These are phyloP conservation scores for Drosophila recens DNA, from an alignment of 2,888 invertebrate species.

Conservation along the genomic window DNA sequence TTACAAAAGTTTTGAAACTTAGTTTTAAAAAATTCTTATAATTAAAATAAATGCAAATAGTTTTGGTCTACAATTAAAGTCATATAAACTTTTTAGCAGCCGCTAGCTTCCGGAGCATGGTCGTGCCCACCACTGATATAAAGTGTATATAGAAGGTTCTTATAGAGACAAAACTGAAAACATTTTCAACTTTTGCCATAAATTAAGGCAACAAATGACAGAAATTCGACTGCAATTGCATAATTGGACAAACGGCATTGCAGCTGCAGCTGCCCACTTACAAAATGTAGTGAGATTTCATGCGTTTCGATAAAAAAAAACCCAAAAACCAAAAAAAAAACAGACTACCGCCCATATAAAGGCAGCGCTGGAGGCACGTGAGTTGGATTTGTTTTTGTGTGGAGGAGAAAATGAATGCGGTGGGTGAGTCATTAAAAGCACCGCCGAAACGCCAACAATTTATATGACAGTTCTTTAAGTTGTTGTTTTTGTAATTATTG, in stretches of 20 bases:
- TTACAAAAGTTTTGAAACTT: too few relatives aligned
- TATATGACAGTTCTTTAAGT: slow-evolving; percentile 67
- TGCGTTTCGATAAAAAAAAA: slow-evolving; percentile 51
- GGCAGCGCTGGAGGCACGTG: slow-evolving; percentile 64
- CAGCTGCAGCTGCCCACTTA: slow-evolving; percentile 60
- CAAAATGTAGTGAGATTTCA: slow-evolving; percentile 50
- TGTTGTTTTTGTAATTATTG: neutral
- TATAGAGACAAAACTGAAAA: neutral
- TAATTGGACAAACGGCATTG: slow-evolving; percentile 44
- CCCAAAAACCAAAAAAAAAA: neutral
- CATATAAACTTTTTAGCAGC: neutral
- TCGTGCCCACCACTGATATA: too few relatives aligned
- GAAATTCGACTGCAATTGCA: slow-evolving; percentile 38
- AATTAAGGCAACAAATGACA: slow-evolving; percentile 60
- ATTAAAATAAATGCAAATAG: too few relatives aligned
- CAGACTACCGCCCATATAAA: slow-evolving; percentile 61
- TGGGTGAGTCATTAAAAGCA: slow-evolving; percentile 74
- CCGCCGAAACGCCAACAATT: slow-evolving; percentile 64
- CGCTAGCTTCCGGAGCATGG: too few relatives aligned
- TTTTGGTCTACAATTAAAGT: neutral
- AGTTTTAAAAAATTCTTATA: too few relatives aligned
- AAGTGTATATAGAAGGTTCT: neutral
- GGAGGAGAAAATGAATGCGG: slow-evolving; percentile 1
- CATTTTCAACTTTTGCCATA: slow-evolving; percentile 68
- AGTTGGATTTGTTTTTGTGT: slow-evolving; percentile 28